These are phyloP conservation scores for Gymnorhina tibicen DNA, from an alignment of 2,113 vertebrate species.

Conservation along the genomic window DNA sequence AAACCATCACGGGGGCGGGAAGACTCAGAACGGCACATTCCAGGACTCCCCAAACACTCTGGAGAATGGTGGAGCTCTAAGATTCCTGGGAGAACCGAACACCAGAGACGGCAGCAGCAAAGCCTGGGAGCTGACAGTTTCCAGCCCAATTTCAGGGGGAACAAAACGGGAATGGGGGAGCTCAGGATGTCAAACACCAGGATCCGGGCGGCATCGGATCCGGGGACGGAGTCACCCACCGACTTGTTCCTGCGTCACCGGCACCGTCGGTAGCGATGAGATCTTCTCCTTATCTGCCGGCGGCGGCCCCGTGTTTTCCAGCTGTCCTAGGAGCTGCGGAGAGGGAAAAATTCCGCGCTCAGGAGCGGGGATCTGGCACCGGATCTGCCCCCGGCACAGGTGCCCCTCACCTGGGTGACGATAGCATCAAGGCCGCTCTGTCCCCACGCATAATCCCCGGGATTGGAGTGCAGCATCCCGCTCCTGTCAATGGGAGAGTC, in stretches of 20 bases:
- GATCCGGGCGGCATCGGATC: background rate
- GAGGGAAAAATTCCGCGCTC: background rate
- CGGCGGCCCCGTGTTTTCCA: background rate
- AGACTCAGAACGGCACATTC: background rate
- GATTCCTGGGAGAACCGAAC: background rate
- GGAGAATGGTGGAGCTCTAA: background rate
- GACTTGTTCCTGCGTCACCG: background rate
- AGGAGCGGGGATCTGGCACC: background rate
- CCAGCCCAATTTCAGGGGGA: background rate
- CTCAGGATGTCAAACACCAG: background rate
- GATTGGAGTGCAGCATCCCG: slow-evolving; percentile 95
- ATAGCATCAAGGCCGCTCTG: slow-evolving; percentile 95
- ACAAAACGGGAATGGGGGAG: background rate
- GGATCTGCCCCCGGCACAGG: background rate
- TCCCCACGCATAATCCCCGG: slow-evolving; percentile 96
- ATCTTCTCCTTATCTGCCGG: background rate
- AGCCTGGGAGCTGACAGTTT: background rate
- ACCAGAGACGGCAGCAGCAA: background rate
- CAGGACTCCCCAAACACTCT: background rate
- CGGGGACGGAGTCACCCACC: background rate
- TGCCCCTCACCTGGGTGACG: slow-evolving; percentile 84
- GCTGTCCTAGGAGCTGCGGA: background rate
- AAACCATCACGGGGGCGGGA: background rate
- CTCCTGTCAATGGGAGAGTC: slow-evolving; percentile 73
- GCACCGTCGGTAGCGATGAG: background rate